Evolutionary conservation across 2,888 invertebrate genomes (phyloP).

Genomic region (Oscheius sp.): DNA sequence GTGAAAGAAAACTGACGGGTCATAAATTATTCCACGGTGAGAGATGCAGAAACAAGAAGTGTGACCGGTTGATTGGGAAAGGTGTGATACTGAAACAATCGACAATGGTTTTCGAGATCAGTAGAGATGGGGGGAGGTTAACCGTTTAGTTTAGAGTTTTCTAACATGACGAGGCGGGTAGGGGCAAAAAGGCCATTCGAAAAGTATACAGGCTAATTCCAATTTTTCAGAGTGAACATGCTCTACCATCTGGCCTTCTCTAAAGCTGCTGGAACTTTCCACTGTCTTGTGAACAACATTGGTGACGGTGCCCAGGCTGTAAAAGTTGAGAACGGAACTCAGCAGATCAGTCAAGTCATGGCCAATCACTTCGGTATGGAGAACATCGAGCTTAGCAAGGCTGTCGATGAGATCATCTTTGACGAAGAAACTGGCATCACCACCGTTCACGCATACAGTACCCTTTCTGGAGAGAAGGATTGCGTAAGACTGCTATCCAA

Average conservation of each 20-base stretch:
- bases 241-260: slow-evolving; percentile 49
- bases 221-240: slow-evolving; percentile 44
- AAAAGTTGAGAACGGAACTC: slow-evolving; percentile 46
- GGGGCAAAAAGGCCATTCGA: background rate
- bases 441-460: slow-evolving; percentile 39
- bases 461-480: slow-evolving; percentile 35
- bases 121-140: background rate
- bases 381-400: slow-evolving; percentile 30
- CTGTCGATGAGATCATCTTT: slow-evolving; percentile 37
- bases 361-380: slow-evolving; percentile 31
- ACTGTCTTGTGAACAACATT: slow-evolving; percentile 42
- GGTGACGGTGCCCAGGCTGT: slow-evolving; percentile 50
- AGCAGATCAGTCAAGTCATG: slow-evolving; percentile 44
- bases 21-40: slow-evolving; percentile 3
- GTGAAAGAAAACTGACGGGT: slow-evolving; percentile 1
- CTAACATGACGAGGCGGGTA: background rate
- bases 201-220: background rate
- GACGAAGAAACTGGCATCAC: slow-evolving; percentile 37
- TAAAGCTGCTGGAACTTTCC: slow-evolving; percentile 48
- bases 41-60: slow-evolving; percentile 10
- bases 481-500: slow-evolving; percentile 1
- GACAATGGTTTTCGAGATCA: too few species aligned
- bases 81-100: too few species aligned
- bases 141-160: too few species aligned
- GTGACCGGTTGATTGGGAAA: slow-evolving; percentile 7